Percentiles rank a stretch among this genome's conserved stretches.
These are phyloP conservation scores for Acromyrmex heyeri DNA, from an alignment of 1,140 invertebrate genomes.

Conservation along the genomic window DNA sequence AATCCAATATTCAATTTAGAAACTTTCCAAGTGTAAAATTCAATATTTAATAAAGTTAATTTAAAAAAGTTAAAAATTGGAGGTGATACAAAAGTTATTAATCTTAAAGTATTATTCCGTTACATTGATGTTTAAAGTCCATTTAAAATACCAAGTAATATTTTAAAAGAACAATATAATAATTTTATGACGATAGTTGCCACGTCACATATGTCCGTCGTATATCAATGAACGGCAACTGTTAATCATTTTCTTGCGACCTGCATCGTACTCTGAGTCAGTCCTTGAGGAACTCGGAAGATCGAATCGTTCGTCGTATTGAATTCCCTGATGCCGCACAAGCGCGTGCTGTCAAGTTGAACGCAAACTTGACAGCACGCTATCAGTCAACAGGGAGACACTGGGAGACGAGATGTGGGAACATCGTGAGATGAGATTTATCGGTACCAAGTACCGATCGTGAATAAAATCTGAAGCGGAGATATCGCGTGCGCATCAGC, in stretches of 20 bases:
- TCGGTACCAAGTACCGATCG: slow-evolving; percentile 26
- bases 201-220: slow-evolving; percentile 4
- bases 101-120: background rate
- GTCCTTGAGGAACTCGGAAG: slow-evolving; percentile 20
- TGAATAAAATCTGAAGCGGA: slow-evolving; percentile 47
- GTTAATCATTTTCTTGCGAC: slow-evolving; percentile 39
- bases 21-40: background rate
- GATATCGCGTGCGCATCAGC: slow-evolving; percentile 10
- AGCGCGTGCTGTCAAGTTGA: slow-evolving; percentile 50
- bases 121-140: background rate
- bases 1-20: background rate
- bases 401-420: slow-evolving; percentile 19
- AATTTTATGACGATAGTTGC: slow-evolving; percentile 14
- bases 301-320: slow-evolving; percentile 50
- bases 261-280: slow-evolving; percentile 19
- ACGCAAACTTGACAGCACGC: slow-evolving; percentile 52
- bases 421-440: slow-evolving; percentile 54
- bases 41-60: background rate
- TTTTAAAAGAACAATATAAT: slow-evolving; percentile 18
- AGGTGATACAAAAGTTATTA: background rate
- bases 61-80: background rate
- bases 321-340: slow-evolving; percentile 31
- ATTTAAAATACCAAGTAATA: slow-evolving; percentile 1
- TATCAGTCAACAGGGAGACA: slow-evolving; percentile 52
- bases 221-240: slow-evolving; percentile 36